Evolutionary conservation across 1,140 invertebrate species (phyloP), one percentile per base, ranked within the genome.

Genomic region (Cydia strobilella): DNA sequence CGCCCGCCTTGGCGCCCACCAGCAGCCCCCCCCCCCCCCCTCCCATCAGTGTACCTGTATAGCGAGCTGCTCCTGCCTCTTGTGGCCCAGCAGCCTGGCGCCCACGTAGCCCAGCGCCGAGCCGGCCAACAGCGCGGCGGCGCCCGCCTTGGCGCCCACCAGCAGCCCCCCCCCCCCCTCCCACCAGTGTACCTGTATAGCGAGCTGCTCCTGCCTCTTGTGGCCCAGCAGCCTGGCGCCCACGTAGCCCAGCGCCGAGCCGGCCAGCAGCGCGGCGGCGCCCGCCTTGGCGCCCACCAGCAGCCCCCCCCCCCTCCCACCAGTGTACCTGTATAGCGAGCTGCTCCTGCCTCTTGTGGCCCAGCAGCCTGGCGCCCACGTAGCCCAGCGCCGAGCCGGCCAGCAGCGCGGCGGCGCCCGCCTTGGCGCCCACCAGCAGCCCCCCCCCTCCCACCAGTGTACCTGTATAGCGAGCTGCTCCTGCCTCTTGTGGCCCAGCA

Each of bases 401-500:
- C 23, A 87, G 77, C 51, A 78, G 77, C 9, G 82, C 84, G 15
- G 81, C 81, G 48, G 86, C 86, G 35, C 84, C 88, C 63, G 84
- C 88, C 80, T 88, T 88, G 71, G 80, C 83, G 45, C 86, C 86
- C 73, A 84, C 77, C 76, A 84, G 65, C 51, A 86, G 77, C 72
- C 88, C 88, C 76, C 81, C 76, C 1, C 88, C 88, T 5, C 79
- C 83, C 80, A 82, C 35, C 76, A 81, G 66, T 39, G 42, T 76
- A 59, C 54, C 54, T 23, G 6, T n/a, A 59, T 20, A 12, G 54
- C 54, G 54, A 59, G 62, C 71, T 65, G 75, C 3, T 15, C 25
- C 18, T n/a, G 65, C 1, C 72, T 66, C 12, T 69, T 71, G 25
- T 65, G 62, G 69, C 79, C 74, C 27, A 80, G 76, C 76, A 78